Evolutionary conservation across 2,888 invertebrate genomes (phyloP).

Genomic region (Sinotaia quadrata): DNA sequence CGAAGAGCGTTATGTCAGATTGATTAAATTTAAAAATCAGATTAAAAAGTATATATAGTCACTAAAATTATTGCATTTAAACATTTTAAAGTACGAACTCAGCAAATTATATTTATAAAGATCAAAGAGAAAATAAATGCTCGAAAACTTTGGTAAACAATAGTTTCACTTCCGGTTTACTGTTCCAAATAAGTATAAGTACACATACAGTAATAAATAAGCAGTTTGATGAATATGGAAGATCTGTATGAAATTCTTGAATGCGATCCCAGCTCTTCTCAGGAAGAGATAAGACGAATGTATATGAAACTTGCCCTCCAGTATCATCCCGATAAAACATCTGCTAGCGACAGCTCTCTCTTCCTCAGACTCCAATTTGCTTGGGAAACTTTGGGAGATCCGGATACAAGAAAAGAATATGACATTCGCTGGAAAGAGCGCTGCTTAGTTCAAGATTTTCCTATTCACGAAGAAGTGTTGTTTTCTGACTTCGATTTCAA

Average conservation of each 20-base stretch:
- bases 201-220: not conserved
- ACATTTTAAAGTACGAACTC: too few species aligned
- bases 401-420: constrained; percentile 50
- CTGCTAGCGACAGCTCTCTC: constrained; percentile 18
- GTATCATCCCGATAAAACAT: constrained; percentile 31
- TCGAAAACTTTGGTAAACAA: too few species aligned
- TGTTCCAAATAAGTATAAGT: not conserved
- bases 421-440: constrained; percentile 60
- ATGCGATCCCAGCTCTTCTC: constrained; percentile 18
- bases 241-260: constrained; percentile 34
- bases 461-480: constrained; percentile 61
- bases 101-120: too few species aligned
- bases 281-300: constrained; percentile 28
- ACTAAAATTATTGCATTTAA: too few species aligned
- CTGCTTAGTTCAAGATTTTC: constrained; percentile 56
- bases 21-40: too few species aligned
- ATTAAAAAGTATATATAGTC: too few species aligned
- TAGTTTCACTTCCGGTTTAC: not conserved
- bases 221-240: constrained; percentile 31
- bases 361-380: constrained; percentile 56
- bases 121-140: too few species aligned
- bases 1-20: too few species aligned
- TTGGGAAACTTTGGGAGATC: constrained; percentile 61
- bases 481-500: constrained; percentile 55
- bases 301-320: constrained; percentile 22